Evolutionary conservation across 2,797 vertebrate genomes (phyloP), one percentile per base, ranked within the genome.

Genomic region (Gouania willdenowi): DNA sequence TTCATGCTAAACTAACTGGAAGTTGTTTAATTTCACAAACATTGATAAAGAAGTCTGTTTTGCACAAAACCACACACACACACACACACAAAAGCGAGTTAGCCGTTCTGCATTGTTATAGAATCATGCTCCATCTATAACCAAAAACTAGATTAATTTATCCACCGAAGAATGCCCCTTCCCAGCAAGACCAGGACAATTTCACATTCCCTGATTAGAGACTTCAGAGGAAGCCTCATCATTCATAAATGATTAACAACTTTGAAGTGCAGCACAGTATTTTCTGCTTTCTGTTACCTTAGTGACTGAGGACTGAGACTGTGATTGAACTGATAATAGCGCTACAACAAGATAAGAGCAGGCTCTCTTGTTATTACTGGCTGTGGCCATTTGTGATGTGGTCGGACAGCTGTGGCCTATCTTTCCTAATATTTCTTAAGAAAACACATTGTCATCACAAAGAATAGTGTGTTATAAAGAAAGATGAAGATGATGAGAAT

Each of bases 321-420:
- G 5, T 11, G 41, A 58, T 42, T 37, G 2, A 34, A 27, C 26
- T 40, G 50, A 61, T 70, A 61, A 18, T 16, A 35, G 12, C 12
- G 18, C 15, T 37, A 22, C 15, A 52, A 41, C 51, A 61, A 49
- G 62, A 72, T 66, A 41, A 57, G 39, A 9, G 29, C 5, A 8
- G 6, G 35, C 11, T 58, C 34, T 28, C 7, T 5, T 35, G 26
- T 29, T 55, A 41, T 27, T 60, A 40, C 55, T 34, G 38, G 26
- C 17, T 44, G 6, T 5, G 22, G 18, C 14, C 53, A 55, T 21
- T 50, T 54, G 28, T 33, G 49, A 48, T 33, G 20, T 41, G 48
- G 66, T 64, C n/a, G 41, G 27, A 28, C 30, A 15, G n/a, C 41
- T 42, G n/a, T 29, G n/a, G n/a, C n/a, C n/a, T n/a, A 50, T 62